Conservation (phyloP, 2,797 vertebrate species). For the Peromyscus nudipes region DNA sequence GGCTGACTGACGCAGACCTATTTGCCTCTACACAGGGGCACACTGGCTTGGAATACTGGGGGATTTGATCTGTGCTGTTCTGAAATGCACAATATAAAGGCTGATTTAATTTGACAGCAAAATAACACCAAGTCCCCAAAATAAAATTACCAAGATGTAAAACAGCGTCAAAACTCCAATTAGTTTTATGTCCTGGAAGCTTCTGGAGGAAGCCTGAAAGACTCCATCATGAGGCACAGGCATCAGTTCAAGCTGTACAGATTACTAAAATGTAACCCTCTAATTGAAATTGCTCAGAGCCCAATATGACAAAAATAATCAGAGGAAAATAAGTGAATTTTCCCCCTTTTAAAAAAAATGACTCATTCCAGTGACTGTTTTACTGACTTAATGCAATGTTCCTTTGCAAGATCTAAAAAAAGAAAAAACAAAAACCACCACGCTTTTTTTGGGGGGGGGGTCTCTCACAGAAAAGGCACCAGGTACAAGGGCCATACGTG, state of each 20-base stretch:
- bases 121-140: slow-evolving; percentile 81
- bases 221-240: slow-evolving; percentile 74
- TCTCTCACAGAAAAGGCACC: slow-evolving; percentile 82
- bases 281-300: slow-evolving; percentile 82
- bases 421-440: background rate
- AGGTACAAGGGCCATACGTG: slow-evolving; percentile 78
- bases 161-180: slow-evolving; percentile 81
- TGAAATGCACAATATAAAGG: slow-evolving; percentile 65
- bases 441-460: background rate
- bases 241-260: slow-evolving; percentile 72
- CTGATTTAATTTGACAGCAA: slow-evolving; percentile 81
- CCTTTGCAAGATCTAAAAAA: slow-evolving; percentile 79
- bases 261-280: slow-evolving; percentile 83
- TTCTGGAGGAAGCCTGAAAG: slow-evolving; percentile 69
- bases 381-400: slow-evolving; percentile 76
- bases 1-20: background rate
- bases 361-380: slow-evolving; percentile 82
- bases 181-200: slow-evolving; percentile 79
- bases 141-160: slow-evolving; percentile 84
- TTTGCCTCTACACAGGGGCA: background rate
- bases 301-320: slow-evolving; percentile 80
- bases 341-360: slow-evolving; percentile 79
- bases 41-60: slow-evolving; percentile 16
- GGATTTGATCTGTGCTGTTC: slow-evolving; percentile 41
- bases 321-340: slow-evolving; percentile 78